phyloP scores from a whole-genome alignment of 2,888 invertebrate genomes.

The Protophormia terraenovae region DNA sequence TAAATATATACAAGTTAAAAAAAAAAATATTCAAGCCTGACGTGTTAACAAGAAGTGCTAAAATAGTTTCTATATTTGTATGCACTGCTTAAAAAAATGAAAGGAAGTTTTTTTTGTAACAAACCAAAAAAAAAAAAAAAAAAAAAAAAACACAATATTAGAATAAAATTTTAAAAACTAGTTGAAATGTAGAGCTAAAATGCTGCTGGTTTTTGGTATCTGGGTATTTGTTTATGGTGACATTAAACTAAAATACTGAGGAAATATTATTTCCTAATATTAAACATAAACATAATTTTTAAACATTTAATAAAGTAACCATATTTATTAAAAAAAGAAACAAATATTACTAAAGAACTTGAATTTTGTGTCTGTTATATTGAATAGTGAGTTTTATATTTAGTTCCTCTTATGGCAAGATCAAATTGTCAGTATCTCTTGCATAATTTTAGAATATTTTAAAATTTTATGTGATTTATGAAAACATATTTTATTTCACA shows the following conservation, averaged over 20 bases:
- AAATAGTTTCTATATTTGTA: conserved; percentile 19
- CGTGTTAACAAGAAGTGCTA: conserved; percentile 58
- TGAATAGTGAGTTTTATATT: not conserved
- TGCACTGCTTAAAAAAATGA: conserved; percentile 42
- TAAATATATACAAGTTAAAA: not conserved
- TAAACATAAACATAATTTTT: no score
- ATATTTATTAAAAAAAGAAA: no score
- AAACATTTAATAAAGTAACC: no score
- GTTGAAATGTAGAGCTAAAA: not conserved
- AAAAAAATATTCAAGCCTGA: no score
- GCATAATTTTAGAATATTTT: not conserved
- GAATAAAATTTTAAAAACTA: conserved; percentile 29
- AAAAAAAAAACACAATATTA: conserved; percentile 1
- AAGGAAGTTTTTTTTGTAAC: conserved; percentile 55
- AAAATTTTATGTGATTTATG: not conserved
- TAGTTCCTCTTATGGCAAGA: not conserved
- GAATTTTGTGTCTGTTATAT: not conserved
- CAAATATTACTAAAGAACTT: not conserved
- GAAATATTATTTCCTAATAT: no score
- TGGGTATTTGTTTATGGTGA: not conserved
- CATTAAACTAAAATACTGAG: not conserved
- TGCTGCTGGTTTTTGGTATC: not conserved
- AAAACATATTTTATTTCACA: no score
- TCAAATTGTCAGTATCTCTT: no score
- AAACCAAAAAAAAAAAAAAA: no score